Evolutionary conservation across 2,888 invertebrate genomes (phyloP).

Genomic region (Melanostoma scalare): DNA sequence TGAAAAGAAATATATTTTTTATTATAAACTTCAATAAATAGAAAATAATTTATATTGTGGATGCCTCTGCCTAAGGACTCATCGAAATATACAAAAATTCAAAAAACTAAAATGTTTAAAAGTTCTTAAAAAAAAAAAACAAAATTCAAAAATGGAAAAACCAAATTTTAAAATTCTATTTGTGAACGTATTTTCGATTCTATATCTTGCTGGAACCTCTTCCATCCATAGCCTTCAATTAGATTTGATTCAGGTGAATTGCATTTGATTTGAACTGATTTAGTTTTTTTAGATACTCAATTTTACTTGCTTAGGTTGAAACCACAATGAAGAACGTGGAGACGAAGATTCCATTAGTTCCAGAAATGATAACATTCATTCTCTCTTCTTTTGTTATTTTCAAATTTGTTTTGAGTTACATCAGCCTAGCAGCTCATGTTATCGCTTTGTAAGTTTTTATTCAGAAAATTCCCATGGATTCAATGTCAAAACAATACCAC

Average conservation of each 20-base stretch:
- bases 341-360: conserved; percentile 72
- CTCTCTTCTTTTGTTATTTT: conserved; percentile 76
- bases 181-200: conserved; percentile 77
- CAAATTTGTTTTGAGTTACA: conserved; percentile 77
- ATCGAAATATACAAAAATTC: too few relatives aligned
- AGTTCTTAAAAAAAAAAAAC: not conserved
- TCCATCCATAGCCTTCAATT: conserved; percentile 76
- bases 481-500: not conserved
- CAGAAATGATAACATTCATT: conserved; percentile 75
- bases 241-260: conserved; percentile 75
- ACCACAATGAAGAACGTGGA: conserved; percentile 13
- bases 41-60: too few relatives aligned
- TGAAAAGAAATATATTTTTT: conserved; percentile 75
- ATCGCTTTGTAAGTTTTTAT: conserved; percentile 78
- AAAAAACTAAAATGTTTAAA: conserved; percentile 2
- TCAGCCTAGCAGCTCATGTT: conserved; percentile 78
- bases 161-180: conserved; percentile 73
- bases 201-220: conserved; percentile 77
- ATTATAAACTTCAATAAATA: too few relatives aligned
- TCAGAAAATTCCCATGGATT: too few relatives aligned
- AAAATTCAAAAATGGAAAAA: conserved; percentile 41
- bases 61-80: too few relatives aligned
- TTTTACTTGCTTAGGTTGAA: conserved; percentile 21
- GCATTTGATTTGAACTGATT: too few relatives aligned
- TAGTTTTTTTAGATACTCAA: not conserved